Evolutionary conservation across 1,140 invertebrate genomes (phyloP).

Genomic region (Heliothis subflexa): DNA sequence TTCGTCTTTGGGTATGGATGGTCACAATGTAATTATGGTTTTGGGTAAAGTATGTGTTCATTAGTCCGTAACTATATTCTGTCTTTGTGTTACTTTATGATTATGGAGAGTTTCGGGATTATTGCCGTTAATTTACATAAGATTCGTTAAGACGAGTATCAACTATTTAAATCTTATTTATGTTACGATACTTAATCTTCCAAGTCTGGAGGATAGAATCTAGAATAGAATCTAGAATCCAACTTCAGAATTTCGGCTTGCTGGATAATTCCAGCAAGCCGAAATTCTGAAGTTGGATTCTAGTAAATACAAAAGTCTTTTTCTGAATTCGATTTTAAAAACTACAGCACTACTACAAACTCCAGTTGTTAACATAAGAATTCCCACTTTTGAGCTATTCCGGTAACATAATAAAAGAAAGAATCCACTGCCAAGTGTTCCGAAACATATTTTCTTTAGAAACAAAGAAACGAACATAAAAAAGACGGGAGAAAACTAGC

Average conservation of each 20-base stretch:
- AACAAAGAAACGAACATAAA: slow-evolving; percentile 18
- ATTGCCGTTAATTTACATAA: too few relatives aligned
- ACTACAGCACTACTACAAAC: neutral
- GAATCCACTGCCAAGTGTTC: slow-evolving; percentile 33
- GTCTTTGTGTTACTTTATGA: too few relatives aligned
- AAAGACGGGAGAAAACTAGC: slow-evolving; percentile 38
- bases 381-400: slow-evolving; percentile 27
- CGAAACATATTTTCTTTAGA: slow-evolving; percentile 24
- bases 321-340: slow-evolving; percentile 5
- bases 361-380: slow-evolving; percentile 22
- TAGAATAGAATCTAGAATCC: too few relatives aligned
- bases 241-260: too few relatives aligned
- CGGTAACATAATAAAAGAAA: slow-evolving; percentile 31
- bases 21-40: slow-evolving; percentile 9
- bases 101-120: too few relatives aligned
- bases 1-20: neutral
- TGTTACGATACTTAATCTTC: neutral
- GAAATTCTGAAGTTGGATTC: neutral
- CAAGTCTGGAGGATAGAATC: too few relatives aligned
- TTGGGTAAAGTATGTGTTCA: neutral
- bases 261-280: too few relatives aligned
- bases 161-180: slow-evolving; percentile 1
- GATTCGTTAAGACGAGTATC: neutral
- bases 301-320: neutral
- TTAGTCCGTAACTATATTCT: neutral